Conservation (phyloP, 2,888 invertebrate species). For the Strigamia maritima region DNA sequence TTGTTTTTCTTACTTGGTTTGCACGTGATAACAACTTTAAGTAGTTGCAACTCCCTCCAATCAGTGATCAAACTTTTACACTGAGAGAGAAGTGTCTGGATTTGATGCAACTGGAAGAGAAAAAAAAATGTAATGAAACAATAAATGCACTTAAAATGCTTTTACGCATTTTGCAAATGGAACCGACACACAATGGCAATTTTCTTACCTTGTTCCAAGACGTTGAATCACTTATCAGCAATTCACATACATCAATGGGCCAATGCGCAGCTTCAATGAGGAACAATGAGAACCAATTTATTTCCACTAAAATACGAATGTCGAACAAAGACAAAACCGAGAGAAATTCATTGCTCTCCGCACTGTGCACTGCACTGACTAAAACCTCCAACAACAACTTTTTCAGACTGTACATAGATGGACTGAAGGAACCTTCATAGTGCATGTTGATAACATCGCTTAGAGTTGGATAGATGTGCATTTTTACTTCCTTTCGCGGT, state of each 20-base stretch:
- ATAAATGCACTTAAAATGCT: too few species aligned
- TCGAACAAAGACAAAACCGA: slow-evolving; percentile 46
- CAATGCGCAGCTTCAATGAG: slow-evolving; percentile 49
- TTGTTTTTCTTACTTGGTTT: not conserved
- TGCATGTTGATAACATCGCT: not conserved
- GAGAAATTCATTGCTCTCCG: slow-evolving; percentile 47
- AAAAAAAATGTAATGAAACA: not conserved
- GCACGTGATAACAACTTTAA: not conserved
- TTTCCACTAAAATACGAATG: slow-evolving; percentile 47
- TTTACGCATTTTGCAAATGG: not conserved
- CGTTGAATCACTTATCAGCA: not conserved
- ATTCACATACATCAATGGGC: slow-evolving; percentile 47
- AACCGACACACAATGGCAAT: not conserved
- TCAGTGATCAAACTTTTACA: not conserved
- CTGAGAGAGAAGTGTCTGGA: not conserved
- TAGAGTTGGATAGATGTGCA: not conserved
- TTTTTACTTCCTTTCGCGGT: not conserved
- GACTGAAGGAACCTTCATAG: not conserved
- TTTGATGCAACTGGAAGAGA: not conserved
- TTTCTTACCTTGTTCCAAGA: not conserved
- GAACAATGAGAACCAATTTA: slow-evolving; percentile 49
- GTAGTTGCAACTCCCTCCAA: not conserved
- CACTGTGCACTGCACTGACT: slow-evolving; percentile 46
- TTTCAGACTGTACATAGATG: not conserved
- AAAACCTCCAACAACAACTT: slow-evolving; percentile 46